Conservation (phyloP, 2,797 vertebrate genomes). For the Melanotaenia parkinsoni region DNA sequence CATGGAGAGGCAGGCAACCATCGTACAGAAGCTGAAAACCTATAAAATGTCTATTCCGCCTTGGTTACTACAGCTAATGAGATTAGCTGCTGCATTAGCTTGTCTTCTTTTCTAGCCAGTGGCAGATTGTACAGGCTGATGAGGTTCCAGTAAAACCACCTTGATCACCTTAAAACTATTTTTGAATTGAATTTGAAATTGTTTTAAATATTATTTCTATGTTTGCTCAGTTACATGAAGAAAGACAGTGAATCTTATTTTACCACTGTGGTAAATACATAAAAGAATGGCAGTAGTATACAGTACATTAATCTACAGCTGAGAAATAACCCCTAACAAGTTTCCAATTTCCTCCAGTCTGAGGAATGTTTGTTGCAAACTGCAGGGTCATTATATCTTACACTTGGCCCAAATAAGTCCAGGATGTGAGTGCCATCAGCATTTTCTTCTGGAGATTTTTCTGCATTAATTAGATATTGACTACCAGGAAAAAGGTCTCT, state of each 20-base stretch:
- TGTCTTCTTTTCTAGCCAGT: no score
- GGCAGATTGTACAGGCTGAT: no score
- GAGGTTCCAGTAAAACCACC: no score
- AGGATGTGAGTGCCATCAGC: background rate
- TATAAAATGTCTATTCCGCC: no score
- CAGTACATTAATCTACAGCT: constrained; percentile 1
- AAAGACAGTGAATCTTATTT: background rate
- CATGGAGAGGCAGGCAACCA: no score
- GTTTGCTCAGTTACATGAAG: background rate
- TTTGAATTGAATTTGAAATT: no score
- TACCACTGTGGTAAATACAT: rapidly evolving
- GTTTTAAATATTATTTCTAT: no score
- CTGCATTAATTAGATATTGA: constrained; percentile 18
- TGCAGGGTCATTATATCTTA: constrained; percentile 1
- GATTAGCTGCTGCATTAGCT: no score
- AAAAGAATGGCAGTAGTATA: no score
- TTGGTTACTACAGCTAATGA: no score
- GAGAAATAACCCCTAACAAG: constrained; percentile 3
- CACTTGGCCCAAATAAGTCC: background rate
- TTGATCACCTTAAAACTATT: no score
- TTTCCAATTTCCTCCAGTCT: background rate
- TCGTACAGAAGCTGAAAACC: no score
- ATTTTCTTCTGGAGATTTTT: background rate
- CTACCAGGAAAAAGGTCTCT: background rate
- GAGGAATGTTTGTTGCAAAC: constrained; percentile 7